Evolutionary conservation across 2,113 vertebrate genomes (phyloP), one percentile per base, ranked within the genome.

Genomic region (Xiphophorus couchianus): DNA sequence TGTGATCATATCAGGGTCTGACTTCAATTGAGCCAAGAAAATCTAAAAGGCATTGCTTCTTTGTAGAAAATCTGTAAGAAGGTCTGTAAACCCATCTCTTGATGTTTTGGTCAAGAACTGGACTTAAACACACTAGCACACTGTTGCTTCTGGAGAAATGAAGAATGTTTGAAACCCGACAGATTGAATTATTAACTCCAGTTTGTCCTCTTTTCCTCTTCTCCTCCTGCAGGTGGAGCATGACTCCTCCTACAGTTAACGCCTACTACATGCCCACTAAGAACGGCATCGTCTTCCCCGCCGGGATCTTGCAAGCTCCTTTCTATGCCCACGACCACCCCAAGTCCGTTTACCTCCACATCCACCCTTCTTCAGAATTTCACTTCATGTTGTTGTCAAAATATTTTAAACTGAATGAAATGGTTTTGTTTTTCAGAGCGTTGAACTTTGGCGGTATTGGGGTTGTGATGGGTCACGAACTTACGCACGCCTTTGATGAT

Each of bases 221-320:
- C 29, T 35, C 31, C 69, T 66, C 75, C 67, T 77, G 4, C 84
- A 99, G 98, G 92, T 99, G 98, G 98, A 99, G 97, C 83, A 99
- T 99, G 98, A 99, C 98, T 60, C 98, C 98, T 0, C 97, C 98
- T 80, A 98, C 98, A 0, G 98, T 99, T 73, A 99, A 99, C 0
- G 98, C 98, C 64, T 99, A 99, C 91, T 99, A 99, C 93, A 95
- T 98, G 92, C 97, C 98, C 69, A 99, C 96, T 76, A 99, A 99
- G 94, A 99, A 99, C 0, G 97, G 97, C 72, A 99, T 99, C 0
- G 98, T 99, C 73, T 98, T 99, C 81, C 98, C 98, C 0, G 98
- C 98, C 0, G 98, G 98, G 66, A 99, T 99, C 86, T 95, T 99
- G 29, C 98, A 99, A 84, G 98, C 98, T 70, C 98, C 98, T 0